phyloP scores from a whole-genome alignment of 2,888 invertebrate species.

The Noctua janthe region DNA sequence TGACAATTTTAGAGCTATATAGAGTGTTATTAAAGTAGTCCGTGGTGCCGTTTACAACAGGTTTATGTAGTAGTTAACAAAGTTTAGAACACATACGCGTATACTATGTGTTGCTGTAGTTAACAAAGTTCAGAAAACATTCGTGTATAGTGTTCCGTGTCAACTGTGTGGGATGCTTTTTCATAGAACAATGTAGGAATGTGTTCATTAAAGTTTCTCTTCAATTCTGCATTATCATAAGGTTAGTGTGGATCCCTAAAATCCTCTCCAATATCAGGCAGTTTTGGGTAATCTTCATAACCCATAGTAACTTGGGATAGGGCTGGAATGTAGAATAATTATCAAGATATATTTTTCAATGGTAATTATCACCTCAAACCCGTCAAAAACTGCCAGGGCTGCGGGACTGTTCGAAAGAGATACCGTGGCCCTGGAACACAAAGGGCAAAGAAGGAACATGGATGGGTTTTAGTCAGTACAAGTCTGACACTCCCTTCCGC shows the following conservation, averaged over 20 bases:
- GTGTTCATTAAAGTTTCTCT: slow-evolving; percentile 95
- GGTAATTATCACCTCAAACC: no score
- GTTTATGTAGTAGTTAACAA: slow-evolving; percentile 42
- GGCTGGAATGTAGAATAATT: slow-evolving; percentile 84
- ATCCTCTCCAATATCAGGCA: slow-evolving; percentile 93
- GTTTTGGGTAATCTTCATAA: slow-evolving; percentile 95
- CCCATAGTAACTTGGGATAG: slow-evolving; percentile 93
- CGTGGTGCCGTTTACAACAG: slow-evolving; percentile 17
- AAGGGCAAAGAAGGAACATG: no score
- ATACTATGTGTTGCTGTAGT: slow-evolving; percentile 7
- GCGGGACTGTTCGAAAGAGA: no score
- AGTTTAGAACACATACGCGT: slow-evolving; percentile 20
- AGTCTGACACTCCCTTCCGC: no score
- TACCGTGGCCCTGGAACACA: no score
- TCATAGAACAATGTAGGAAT: background rate
- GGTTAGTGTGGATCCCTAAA: slow-evolving; percentile 95
- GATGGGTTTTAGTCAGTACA: no score
- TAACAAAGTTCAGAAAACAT: slow-evolving; percentile 20
- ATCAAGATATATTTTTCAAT: no score
- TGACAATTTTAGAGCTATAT: slow-evolving; percentile 22
- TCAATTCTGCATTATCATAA: slow-evolving; percentile 95
- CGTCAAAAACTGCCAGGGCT: no score
- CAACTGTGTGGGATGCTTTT: slow-evolving; percentile 20
- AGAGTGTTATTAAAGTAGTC: background rate
- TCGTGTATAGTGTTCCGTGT: slow-evolving; percentile 7